Evolutionary conservation across 2,797 vertebrate genomes (phyloP), one percentile per base, ranked within the genome.

Genomic region (Eulemur coronatus): DNA sequence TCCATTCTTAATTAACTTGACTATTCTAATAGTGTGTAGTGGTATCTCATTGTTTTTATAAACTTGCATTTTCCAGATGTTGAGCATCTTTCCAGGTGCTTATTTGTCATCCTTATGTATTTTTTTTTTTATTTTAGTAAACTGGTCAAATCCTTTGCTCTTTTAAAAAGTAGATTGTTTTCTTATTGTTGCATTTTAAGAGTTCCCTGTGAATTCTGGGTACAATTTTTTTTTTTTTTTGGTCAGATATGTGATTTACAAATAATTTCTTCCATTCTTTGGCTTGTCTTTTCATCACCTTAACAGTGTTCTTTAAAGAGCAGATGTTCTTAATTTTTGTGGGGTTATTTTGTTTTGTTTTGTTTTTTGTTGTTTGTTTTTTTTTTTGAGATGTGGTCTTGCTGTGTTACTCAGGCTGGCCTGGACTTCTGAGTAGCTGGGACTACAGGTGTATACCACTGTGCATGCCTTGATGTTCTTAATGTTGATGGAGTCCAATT

Each of bases 281-380:
- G 41, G 18, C 93, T 89, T 69, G 30, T 93, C 65, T 46, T 86
- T 90, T 90, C 52, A 84, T 95, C 70, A 59, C 75, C 41, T 35
- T 92, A 59, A 89, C 6, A 55, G 41, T 89, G 15, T 67, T 5
- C 95, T 92, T 91, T 61, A 85, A 78, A 92, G 80, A 86, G 65
- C 26, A 91, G 63, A 87, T 76, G 50, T 59, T 89, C 33, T 89
- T 87, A 87, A 94, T 94, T 93, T 96, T 95, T n/a, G 63, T n/a
- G 63, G 63, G 33, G 1, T 17, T 17, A n/a, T 18, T 26, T 57
- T 24, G 55, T 57, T 26, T 57, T 26, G 55, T 57, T 57, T 57
- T 24, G 43, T 46, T 46, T 46, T 46, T 46, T 46, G 43, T 46
- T 46, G 43, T 46, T 46, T 46, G 10, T 46, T 57, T 24, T 65